Conservation (phyloP, 1,140 invertebrate species). For the Penaeus indicus region DNA sequence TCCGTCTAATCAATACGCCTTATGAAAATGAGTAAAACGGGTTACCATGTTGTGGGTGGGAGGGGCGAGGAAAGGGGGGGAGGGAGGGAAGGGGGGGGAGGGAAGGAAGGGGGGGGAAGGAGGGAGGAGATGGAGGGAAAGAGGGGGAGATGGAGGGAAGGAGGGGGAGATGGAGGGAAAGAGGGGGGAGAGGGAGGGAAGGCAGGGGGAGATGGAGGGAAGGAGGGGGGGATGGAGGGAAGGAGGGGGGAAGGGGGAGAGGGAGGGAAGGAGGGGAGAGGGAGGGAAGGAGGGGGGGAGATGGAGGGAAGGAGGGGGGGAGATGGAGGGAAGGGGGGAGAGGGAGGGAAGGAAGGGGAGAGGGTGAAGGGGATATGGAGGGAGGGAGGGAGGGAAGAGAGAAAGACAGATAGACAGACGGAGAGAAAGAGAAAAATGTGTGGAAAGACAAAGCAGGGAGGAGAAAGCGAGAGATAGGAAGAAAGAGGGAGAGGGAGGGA, state of each 20-base stretch:
- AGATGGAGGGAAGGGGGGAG: neutral
- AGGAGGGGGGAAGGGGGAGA: neutral
- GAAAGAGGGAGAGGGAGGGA: neutral
- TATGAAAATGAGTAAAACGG: constrained; percentile 33
- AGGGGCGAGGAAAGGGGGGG: neutral
- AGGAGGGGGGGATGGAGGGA: no score
- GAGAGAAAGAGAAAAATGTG: neutral
- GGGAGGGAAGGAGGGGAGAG: neutral
- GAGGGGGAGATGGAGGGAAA: neutral
- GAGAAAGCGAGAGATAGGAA: neutral
- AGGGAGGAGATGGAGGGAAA: neutral
- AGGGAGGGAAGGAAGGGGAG: no score
- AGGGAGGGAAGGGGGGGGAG: neutral
- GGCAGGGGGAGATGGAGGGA: no score
- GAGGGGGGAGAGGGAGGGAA: no score
- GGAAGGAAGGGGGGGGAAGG: neutral
- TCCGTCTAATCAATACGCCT: constrained; percentile 24
- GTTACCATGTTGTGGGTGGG: constrained; percentile 1
- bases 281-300: neutral
- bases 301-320: neutral
- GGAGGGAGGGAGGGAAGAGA: neutral
- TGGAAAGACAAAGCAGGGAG: neutral
- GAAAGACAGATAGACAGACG: neutral
- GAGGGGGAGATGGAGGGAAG: neutral
- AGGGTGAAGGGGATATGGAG: no score